Evolutionary conservation across 2,113 vertebrate genomes (phyloP).

Genomic region (Galemys pyrenaicus): DNA sequence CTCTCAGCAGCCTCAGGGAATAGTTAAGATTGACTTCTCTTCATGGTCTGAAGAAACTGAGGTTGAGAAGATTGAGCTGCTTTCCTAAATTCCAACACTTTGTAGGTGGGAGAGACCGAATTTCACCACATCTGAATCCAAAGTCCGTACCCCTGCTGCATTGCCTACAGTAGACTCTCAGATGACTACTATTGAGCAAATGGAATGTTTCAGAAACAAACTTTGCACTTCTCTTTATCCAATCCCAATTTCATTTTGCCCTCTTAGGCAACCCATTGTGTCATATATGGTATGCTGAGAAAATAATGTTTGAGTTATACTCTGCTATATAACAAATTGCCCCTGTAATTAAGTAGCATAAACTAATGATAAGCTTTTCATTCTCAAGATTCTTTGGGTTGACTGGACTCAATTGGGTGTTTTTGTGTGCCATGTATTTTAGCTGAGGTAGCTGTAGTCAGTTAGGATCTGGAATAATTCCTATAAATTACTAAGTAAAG

Average conservation of each 20-base stretch:
- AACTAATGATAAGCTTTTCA: neutral
- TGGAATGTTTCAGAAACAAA: neutral
- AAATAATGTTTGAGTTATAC: neutral
- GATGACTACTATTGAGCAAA: neutral
- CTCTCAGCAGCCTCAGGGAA: neutral
- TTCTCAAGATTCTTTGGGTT: neutral
- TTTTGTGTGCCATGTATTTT: neutral
- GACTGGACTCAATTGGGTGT: neutral
- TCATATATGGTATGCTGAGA: neutral
- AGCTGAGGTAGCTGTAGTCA: neutral
- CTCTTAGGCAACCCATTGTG: neutral
- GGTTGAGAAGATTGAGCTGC: neutral
- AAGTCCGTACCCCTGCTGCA: neutral
- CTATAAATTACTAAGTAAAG: neutral
- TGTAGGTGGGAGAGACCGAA: neutral
- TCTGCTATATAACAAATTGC: neutral
- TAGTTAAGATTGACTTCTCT: neutral
- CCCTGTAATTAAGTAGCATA: neutral
- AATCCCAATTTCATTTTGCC: neutral
- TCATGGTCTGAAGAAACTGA: constrained; percentile 1
- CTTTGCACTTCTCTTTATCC: neutral
- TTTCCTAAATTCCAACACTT: neutral
- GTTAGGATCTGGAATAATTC: neutral
- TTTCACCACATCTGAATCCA: neutral
- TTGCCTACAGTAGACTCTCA: neutral